Base-by-base conservation (phyloP, 2,113 vertebrate species). In the Rhinichthys klamathensis region DNA sequence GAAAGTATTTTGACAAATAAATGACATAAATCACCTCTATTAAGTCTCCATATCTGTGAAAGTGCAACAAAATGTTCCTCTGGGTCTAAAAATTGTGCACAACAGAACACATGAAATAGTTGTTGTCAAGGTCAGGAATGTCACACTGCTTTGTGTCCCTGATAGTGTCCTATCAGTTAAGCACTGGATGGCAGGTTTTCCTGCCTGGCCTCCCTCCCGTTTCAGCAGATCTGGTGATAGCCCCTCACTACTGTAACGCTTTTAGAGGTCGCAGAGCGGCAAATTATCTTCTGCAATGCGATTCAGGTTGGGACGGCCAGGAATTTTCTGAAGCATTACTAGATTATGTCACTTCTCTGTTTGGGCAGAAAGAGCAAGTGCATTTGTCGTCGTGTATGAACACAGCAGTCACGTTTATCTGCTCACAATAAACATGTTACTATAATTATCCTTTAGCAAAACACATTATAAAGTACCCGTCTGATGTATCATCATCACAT, bases 251-350 rank as follows among this genome's bases (percentile, higher is more conserved):
- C 69, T 81, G 77, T 84, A 80, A 70, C 70, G 77, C 70, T 46
- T 73, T 75, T 58, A 25, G 21, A 49, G 73, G 80, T 70, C 51
- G 18, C 65, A 60, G 5, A 49, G 27, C 49, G 30, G 56, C 63
- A 75, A 76, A 84, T 76, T 74, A 56, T 84, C 82, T 76, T 89
- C 77, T 83, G 85, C 85, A 87, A 88, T 60, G 54, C 41, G 72
- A 84, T 51, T 85, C 41, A 84, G 61, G 56, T 82, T 54, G 77
- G 70, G 85, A 83, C 65, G 74, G 67, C 1, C 6, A 88, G 85
- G 89, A 92, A 93, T 93, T 89, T 90, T 90, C 89, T 90, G 87
- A 92, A 92, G 86, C 91, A 90, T 86, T 63, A 58, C 76, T 63
- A 51, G 85, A 30, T 21, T 82, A 74, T 92, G 86, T 90, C 90